phyloP scores from a whole-genome alignment of 2,888 invertebrate species.

The Diplazon laetatorius region DNA sequence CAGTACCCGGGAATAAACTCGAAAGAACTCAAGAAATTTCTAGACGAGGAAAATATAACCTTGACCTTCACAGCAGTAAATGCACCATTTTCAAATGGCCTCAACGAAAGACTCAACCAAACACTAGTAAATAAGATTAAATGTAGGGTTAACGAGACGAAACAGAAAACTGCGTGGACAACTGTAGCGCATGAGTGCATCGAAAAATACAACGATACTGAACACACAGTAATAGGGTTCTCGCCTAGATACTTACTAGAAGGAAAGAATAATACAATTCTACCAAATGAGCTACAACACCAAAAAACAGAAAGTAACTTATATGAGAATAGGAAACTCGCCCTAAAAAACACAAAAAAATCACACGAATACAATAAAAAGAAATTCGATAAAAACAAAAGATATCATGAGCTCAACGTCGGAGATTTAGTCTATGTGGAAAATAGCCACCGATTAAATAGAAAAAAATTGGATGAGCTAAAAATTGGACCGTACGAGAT shows the following conservation, averaged over 20 bases:
- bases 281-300: constrained; percentile 62
- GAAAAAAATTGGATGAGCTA: constrained; percentile 71
- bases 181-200: constrained; percentile 68
- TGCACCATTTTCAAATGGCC: too few species aligned
- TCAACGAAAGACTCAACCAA: too few species aligned
- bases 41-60: too few species aligned
- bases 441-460: constrained; percentile 57
- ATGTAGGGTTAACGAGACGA: constrained; percentile 68
- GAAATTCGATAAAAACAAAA: constrained; percentile 69
- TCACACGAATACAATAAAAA: constrained; percentile 71
- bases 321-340: constrained; percentile 65
- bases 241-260: constrained; percentile 68
- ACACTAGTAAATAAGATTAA: constrained; percentile 66
- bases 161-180: constrained; percentile 66
- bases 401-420: constrained; percentile 68
- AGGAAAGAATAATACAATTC: constrained; percentile 60
- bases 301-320: constrained; percentile 47
- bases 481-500: constrained; percentile 69
- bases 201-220: constrained; percentile 70
- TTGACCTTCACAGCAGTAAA: too few species aligned
- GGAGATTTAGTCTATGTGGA: constrained; percentile 74
- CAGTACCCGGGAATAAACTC: too few species aligned
- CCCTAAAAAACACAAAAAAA: constrained; percentile 68
- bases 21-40: too few species aligned
- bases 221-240: constrained; percentile 68